Percentiles rank a stretch among this genome's conserved stretches.
Conservation (phyloP, 2,113 vertebrate species). For the Sapayoa aenigma region DNA sequence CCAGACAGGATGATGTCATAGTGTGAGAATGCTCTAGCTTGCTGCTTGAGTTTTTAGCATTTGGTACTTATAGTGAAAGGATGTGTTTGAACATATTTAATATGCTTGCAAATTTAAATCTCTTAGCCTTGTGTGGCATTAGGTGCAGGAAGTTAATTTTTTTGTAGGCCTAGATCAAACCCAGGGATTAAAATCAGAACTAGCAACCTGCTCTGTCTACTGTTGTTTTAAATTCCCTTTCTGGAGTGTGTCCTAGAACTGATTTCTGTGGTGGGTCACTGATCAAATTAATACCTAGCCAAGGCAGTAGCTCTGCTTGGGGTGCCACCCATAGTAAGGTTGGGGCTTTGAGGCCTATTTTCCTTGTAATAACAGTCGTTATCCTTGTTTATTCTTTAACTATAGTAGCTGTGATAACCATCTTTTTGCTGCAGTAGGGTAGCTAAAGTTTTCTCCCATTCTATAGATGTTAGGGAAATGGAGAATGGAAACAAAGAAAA, state of each 20-base stretch:
- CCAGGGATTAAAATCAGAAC: conserved; percentile 23
- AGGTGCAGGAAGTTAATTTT: conserved; percentile 1
- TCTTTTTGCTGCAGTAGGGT: background rate
- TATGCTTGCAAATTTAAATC: conserved; percentile 2
- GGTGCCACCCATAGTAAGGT: background rate
- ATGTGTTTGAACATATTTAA: conserved; percentile 36
- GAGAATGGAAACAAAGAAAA: background rate
- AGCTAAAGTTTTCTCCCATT: background rate
- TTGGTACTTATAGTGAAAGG: conserved; percentile 52
- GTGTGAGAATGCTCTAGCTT: conserved; percentile 64
- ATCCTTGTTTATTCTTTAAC: conserved; percentile 1
- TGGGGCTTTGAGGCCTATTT: background rate
- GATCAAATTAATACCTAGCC: background rate
- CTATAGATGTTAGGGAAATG: background rate
- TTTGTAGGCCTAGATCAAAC: conserved; percentile 8
- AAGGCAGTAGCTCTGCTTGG: background rate
- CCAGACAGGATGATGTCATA: conserved; percentile 74
- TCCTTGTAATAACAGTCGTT: background rate
- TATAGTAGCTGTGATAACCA: background rate
- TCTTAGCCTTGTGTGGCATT: background rate
- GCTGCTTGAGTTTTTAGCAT: conserved; percentile 55
- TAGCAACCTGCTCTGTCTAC: background rate
- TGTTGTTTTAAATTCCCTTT: background rate
- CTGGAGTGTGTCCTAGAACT: background rate
- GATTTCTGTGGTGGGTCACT: background rate